Evolutionary conservation across 1,140 invertebrate species (phyloP).

Genomic region (Cydia fagiglandana): DNA sequence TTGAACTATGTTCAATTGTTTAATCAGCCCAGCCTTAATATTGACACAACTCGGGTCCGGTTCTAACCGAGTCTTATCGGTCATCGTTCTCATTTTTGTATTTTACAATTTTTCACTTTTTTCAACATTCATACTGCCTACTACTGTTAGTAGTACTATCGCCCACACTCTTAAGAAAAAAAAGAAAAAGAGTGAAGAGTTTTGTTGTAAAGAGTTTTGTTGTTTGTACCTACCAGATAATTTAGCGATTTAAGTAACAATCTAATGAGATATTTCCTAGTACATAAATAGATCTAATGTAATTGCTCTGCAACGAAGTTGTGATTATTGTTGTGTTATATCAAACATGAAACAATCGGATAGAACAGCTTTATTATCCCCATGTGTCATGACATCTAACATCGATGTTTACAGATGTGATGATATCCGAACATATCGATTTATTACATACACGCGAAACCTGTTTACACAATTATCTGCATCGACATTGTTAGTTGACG

Average conservation of each 20-base stretch:
- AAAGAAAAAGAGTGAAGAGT: too few relatives aligned
- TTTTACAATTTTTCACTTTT: neutral
- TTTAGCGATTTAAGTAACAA: too few relatives aligned
- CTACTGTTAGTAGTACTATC: too few relatives aligned
- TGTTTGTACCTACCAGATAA: too few relatives aligned
- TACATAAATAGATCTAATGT: too few relatives aligned
- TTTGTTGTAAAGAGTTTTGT: too few relatives aligned
- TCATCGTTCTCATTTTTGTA: constrained; percentile 9
- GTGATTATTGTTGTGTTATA: neutral
- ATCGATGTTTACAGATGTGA: neutral
- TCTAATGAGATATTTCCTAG: too few relatives aligned
- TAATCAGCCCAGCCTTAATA: constrained; percentile 3
- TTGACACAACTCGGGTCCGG: constrained; percentile 3
- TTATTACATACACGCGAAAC: neutral
- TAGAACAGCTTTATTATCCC: neutral
- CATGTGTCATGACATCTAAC: neutral
- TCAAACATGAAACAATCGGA: neutral
- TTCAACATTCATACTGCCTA: neutral
- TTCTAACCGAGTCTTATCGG: constrained; percentile 23
- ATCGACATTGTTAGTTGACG: neutral
- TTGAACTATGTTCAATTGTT: constrained; percentile 8
- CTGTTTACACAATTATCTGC: neutral
- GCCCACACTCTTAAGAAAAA: too few relatives aligned
- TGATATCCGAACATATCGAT: too few relatives aligned
- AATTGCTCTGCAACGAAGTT: too few relatives aligned